Base-by-base conservation (phyloP, 2,888 invertebrate species). In the Euzetes globulus region DNA sequence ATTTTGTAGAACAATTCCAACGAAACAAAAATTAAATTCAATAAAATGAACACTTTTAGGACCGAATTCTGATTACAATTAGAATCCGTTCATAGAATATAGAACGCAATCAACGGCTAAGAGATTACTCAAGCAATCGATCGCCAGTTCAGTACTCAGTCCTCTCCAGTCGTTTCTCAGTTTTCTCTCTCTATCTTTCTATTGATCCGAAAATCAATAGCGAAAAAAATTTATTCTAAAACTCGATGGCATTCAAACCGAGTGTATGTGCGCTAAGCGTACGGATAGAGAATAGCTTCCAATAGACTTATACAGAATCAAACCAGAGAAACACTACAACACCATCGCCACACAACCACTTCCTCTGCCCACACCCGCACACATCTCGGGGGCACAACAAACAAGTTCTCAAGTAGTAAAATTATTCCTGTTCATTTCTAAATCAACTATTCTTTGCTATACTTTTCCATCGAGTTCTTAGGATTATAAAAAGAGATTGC, bases 131-230 rank as follows among this genome's bases (percentile, higher is more conserved):
- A 60, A 60, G 60, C 60, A 60, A 60, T 60, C 60, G 60, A 60
- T 60, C 60, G 60, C 60, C 27, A 13, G 60, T 33, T 60, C 29
- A 60, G 29, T 17, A 60, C 33, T 60, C 60, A 60, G 27, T 29
- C 17, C 60, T 60, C 29, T 17, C 25, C 58, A 60, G 29, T 29
- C 33, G 60, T 60, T 11, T 60, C 33, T n/a, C 33, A 17, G 27
- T 27, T 58, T 19, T 33, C 29, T 60, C 55, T 33, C 60, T 60
- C 29, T 29, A 29, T 29, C 60, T 60, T 11, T 29, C 29, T 60
- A 60, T 60, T 60, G 60, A 60, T 60, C 60, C 60, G 27, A 60
- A 60, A 60, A 60, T 60, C 60, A 60, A 60, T 60, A 60, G 17
- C 1, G 11, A 58, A 27, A 27, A 58, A 60, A 33, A 15, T 60